These are phyloP conservation scores for Machimus atricapillus DNA, from an alignment of 2,888 invertebrate genomes.

Conservation along the genomic window DNA sequence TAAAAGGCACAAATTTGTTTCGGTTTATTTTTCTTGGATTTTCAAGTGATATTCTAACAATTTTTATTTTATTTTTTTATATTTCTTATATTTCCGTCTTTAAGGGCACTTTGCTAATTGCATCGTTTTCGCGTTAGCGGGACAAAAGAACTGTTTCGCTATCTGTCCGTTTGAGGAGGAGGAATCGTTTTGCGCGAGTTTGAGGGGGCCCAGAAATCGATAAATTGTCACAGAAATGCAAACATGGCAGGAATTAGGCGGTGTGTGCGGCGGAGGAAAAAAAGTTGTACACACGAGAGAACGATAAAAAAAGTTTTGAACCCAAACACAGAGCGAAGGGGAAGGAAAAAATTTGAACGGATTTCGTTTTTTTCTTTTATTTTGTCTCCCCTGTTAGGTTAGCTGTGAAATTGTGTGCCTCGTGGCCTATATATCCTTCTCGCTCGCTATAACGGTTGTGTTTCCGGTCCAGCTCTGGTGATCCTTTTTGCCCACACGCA, in stretches of 20 bases:
- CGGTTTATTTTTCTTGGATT: neutral
- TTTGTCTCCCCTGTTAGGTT: neutral
- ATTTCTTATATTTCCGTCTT: no score
- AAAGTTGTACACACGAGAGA: constrained; percentile 3
- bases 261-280: neutral
- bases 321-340: constrained; percentile 34
- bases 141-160: neutral
- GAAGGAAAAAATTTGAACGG: constrained; percentile 26
- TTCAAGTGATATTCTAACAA: neutral
- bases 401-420: neutral
- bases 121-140: neutral
- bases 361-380: neutral
- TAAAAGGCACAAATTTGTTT: neutral
- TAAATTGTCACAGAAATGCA: constrained; percentile 49
- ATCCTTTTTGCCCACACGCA: neutral
- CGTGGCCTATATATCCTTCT: constrained; percentile 3
- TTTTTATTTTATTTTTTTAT: no score
- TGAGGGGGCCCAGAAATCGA: constrained; percentile 49
- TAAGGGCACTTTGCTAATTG: constrained; percentile 14
- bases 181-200: constrained; percentile 41
- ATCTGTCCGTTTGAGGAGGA: constrained; percentile 2
- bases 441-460: neutral
- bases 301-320: constrained; percentile 10
- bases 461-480: neutral
- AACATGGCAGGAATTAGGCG: constrained; percentile 48